Evolutionary conservation across 2,113 vertebrate genomes (phyloP).

Genomic region (Sapayoa aenigma): DNA sequence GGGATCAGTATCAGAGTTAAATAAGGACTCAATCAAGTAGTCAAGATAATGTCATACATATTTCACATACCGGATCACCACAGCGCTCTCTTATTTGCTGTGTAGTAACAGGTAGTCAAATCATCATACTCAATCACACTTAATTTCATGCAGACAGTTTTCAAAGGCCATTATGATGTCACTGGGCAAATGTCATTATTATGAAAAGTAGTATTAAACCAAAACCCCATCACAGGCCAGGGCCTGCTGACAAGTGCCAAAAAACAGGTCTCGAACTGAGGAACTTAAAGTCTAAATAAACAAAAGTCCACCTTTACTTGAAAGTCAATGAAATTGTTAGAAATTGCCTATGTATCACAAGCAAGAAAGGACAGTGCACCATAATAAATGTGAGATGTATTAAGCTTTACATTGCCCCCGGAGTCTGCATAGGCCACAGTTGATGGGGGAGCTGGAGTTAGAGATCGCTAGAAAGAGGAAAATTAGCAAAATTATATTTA

Average conservation of each 20-base stretch:
- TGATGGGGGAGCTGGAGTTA: not conserved
- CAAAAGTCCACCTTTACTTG: not conserved
- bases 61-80: not conserved
- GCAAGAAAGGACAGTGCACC: not conserved
- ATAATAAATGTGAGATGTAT: not conserved
- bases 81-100: not conserved
- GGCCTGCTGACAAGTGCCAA: not conserved
- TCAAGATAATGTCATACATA: not conserved
- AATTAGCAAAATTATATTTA: not conserved
- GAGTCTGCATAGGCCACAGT: not conserved
- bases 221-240: not conserved
- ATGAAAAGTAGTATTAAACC: not conserved
- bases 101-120: not conserved
- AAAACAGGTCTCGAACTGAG: not conserved
- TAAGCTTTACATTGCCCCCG: not conserved
- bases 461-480: not conserved
- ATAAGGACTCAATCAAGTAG: not conserved
- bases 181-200: not conserved
- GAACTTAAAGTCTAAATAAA: not conserved
- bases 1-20: not conserved
- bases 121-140: fast-evolving
- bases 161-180: not conserved
- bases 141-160: not conserved
- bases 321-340: not conserved
- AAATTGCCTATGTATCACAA: not conserved